Conservation (phyloP, 2,113 vertebrate genomes). For the Miniopterus natalensis region DNA sequence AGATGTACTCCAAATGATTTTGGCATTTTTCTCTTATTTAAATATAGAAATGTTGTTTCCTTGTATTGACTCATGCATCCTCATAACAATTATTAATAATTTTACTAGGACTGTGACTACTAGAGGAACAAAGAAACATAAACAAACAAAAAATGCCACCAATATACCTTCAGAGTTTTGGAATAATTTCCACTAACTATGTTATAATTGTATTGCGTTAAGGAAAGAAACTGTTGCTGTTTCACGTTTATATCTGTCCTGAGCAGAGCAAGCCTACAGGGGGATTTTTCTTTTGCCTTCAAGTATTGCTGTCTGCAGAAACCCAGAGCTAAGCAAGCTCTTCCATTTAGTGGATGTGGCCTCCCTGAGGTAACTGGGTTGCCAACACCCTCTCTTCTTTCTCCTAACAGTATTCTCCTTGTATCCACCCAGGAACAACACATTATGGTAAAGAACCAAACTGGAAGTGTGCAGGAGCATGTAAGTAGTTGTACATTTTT, state of each 20-base stretch:
- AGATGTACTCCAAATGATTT: not conserved
- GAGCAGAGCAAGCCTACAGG: not conserved
- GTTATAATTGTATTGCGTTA: not conserved
- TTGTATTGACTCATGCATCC: not conserved
- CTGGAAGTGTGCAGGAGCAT: not conserved
- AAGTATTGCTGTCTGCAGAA: not conserved
- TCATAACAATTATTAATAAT: not conserved
- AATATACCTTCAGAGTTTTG: not conserved
- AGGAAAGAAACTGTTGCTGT: not conserved
- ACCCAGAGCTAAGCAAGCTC: not conserved
- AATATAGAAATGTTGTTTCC: not conserved
- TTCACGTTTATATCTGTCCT: not conserved
- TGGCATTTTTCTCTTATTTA: not conserved
- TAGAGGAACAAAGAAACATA: not conserved
- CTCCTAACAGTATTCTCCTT: not conserved
- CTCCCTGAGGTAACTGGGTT: not conserved
- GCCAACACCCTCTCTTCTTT: not conserved
- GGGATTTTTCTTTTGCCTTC: not conserved
- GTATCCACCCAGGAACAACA: not conserved
- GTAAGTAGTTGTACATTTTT: not conserved
- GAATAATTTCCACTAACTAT: not conserved
- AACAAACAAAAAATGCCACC: not conserved
- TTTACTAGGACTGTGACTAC: not conserved
- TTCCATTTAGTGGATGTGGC: not conserved
- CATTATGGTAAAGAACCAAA: not conserved